These are phyloP conservation scores for Euproctis similis DNA, from an alignment of 2,888 invertebrate species.

Conservation along the genomic window DNA sequence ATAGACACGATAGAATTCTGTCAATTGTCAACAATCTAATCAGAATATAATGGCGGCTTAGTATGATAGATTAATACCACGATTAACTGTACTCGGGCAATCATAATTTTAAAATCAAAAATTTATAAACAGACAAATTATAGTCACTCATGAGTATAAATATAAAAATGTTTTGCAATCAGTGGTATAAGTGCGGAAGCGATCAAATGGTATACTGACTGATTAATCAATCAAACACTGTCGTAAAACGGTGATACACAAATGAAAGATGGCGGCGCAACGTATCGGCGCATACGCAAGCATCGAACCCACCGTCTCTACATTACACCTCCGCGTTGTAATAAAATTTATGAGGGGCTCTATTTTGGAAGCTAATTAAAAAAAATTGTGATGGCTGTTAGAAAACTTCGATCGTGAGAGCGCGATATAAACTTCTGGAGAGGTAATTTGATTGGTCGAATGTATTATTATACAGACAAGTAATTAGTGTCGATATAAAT, in stretches of 20 bases:
- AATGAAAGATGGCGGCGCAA: conserved; percentile 47
- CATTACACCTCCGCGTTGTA: conserved; percentile 52
- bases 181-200: conserved; percentile 56
- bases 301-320: conserved; percentile 30
- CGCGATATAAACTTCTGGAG: conserved; percentile 54
- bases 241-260: conserved; percentile 46
- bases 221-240: conserved; percentile 61
- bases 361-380: conserved; percentile 70
- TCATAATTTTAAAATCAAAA: conserved; percentile 20
- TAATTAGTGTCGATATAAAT: conserved; percentile 25
- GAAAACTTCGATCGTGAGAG: conserved; percentile 62
- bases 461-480: conserved; percentile 26
- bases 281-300: conserved; percentile 20
- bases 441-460: conserved; percentile 37
- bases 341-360: conserved; percentile 68
- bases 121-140: conserved; percentile 26
- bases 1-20: conserved; percentile 8
- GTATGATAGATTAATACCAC: conserved; percentile 13
- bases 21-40: conserved; percentile 11
- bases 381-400: conserved; percentile 57
- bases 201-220: conserved; percentile 49
- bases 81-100: conserved; percentile 18
- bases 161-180: conserved; percentile 47
- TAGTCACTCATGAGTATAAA: conserved; percentile 19
- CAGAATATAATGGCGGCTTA: conserved; percentile 15